Evolutionary conservation across 2,888 invertebrate species (phyloP), one percentile per base, ranked within the genome.

Genomic region (Hoplodrina blanda): DNA sequence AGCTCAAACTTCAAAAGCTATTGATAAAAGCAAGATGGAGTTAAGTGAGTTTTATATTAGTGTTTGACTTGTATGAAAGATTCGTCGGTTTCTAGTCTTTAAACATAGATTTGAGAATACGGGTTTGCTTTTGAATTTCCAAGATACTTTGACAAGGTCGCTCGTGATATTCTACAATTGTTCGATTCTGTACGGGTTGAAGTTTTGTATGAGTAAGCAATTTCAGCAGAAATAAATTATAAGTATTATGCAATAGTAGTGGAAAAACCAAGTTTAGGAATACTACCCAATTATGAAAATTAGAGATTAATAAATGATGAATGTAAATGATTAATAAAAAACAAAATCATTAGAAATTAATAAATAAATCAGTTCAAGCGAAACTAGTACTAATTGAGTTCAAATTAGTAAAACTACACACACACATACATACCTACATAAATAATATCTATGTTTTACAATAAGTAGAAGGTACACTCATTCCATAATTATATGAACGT

Each of bases 1-100:
- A 73, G 15, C 44, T 61, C 4, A 19, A 37, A 73, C 46, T 53
- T 62, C 17, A 46, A 73, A 69, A 69, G 41, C 52, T 44, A 72
- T 73, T 60, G 52, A 46, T 44, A 59, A 72, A 37, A 46, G n/a
- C 33, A 33, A 44, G 30, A 44, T 30, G 17, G 11, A 62, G 44
- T 37, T 25, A n/a, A 17, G 15, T 52, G 30, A 52, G 20, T 53
- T 69, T 73, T 73, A 19, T 73, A 46, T 46, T 46, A 44, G 13
- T 46, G 63, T 62, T 73, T 53, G 46, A 46, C 17, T 70, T 63
- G 7, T 37, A 37, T 73, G 46, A 62, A 54, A 46, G 25, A 63
- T 69, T 52, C 52, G n/a, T 11, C n/a, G 15, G 11, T 33, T 69
- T 33, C 7, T 52, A 62, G 17, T 53, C 33, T 53, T 46, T 37